Conservation (phyloP, 2,113 vertebrate species). For the Hucho hucho region DNA sequence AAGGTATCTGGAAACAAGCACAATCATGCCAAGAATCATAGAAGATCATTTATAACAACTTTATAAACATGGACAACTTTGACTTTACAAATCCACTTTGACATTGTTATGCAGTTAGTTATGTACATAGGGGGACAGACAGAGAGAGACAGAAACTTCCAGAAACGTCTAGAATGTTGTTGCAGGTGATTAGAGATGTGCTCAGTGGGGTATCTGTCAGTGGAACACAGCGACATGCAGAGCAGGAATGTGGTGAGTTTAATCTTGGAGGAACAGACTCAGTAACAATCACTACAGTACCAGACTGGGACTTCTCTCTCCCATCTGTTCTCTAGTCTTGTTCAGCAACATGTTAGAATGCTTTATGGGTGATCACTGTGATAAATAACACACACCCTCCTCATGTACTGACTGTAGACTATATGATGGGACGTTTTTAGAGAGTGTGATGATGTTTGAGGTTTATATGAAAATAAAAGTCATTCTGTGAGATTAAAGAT, state of each 20-base stretch:
- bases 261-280: constrained; percentile 60
- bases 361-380: no score
- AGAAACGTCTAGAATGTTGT: constrained; percentile 61
- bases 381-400: no score
- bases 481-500: no score
- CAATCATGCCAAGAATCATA: no score
- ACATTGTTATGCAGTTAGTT: not conserved
- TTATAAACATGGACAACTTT: no score
- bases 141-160: constrained; percentile 4
- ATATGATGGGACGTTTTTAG: no score
- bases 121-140: not conserved
- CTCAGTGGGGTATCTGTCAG: constrained; percentile 68
- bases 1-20: constrained; percentile 37
- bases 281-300: constrained; percentile 17
- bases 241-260: constrained; percentile 72
- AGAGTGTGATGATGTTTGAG: no score
- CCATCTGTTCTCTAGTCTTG: not conserved
- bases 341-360: no score
- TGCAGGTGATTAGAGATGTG: constrained; percentile 72
- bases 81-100: no score
- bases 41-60: no score
- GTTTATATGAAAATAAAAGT: no score
- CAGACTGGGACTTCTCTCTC: not conserved
- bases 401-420: no score
- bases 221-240: constrained; percentile 67